A percentile compares a stretch with the other conserved stretches of the same genome.
phyloP scores from a whole-genome alignment of 2,113 vertebrate genomes.

The Cairina moschata region DNA sequence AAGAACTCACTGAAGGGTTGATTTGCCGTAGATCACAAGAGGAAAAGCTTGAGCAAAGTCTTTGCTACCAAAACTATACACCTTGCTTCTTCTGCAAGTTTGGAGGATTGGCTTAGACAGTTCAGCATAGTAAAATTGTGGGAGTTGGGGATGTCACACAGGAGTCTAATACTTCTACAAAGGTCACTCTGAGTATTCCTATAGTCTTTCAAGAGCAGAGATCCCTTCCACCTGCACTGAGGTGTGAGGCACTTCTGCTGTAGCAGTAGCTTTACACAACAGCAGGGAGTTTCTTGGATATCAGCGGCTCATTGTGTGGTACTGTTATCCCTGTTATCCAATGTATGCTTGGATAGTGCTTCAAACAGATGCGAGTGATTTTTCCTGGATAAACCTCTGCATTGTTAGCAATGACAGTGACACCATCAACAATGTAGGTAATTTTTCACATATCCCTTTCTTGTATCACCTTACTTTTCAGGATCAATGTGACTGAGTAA shows the following conservation, averaged over 20 bases:
- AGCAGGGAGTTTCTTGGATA: not conserved
- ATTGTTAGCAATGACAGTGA: not conserved
- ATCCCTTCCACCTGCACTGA: not conserved
- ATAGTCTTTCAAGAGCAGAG: not conserved
- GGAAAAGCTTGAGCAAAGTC: not conserved
- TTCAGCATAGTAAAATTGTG: not conserved
- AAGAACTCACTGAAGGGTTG: not conserved
- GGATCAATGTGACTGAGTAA: not conserved
- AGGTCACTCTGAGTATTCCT: not conserved
- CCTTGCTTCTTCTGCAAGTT: not conserved
- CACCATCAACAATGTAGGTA: not conserved
- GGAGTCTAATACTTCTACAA: not conserved
- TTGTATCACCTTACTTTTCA: not conserved
- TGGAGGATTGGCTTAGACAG: not conserved
- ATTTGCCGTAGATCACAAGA: not conserved
- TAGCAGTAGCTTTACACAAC: not conserved
- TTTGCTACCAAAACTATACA: not conserved
- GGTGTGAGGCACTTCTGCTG: not conserved
- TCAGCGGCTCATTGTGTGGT: not conserved
- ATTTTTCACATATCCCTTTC: not conserved
- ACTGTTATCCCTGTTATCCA: too few relatives aligned
- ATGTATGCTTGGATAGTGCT: not conserved
- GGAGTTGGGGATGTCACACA: not conserved
- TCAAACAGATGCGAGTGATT: not conserved
- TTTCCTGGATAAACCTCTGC: not conserved